Evolutionary conservation across 2,113 vertebrate genomes (phyloP).

Genomic region (Pogonocichla stellata): DNA sequence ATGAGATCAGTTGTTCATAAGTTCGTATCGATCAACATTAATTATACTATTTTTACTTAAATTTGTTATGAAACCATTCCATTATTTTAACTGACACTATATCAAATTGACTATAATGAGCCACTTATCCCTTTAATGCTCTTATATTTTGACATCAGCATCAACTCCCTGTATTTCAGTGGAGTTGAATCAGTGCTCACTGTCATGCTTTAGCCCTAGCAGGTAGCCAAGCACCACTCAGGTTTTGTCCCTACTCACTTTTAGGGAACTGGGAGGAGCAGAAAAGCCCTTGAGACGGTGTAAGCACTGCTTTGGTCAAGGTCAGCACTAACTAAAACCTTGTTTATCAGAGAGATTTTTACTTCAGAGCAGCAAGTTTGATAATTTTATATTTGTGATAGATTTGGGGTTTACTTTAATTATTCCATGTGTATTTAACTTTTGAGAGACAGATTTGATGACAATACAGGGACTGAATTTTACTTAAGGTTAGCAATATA

Average conservation of each 20-base stretch:
- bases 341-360: not conserved
- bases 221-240: not conserved
- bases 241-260: not conserved
- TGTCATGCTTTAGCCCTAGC: not conserved
- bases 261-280: not conserved
- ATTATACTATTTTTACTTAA: not conserved
- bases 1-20: not conserved
- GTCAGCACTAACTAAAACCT: not conserved
- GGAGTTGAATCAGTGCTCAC: not conserved
- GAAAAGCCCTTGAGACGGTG: not conserved
- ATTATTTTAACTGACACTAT: not conserved
- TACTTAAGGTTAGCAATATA: not conserved
- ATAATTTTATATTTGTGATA: not conserved
- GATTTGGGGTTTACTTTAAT: not conserved
- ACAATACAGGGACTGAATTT: not conserved
- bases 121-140: not conserved
- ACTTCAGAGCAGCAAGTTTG: not conserved
- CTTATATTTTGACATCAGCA: not conserved
- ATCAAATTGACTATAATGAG: not conserved
- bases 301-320: not conserved
- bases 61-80: not conserved
- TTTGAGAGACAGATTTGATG: not conserved
- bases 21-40: not conserved
- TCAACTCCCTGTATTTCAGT: not conserved
- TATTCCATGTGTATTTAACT: not conserved